Percentiles rank a stretch among this genome's conserved stretches.
phyloP scores from a whole-genome alignment of 1,140 invertebrate species.

The Diorhabda elongata region DNA sequence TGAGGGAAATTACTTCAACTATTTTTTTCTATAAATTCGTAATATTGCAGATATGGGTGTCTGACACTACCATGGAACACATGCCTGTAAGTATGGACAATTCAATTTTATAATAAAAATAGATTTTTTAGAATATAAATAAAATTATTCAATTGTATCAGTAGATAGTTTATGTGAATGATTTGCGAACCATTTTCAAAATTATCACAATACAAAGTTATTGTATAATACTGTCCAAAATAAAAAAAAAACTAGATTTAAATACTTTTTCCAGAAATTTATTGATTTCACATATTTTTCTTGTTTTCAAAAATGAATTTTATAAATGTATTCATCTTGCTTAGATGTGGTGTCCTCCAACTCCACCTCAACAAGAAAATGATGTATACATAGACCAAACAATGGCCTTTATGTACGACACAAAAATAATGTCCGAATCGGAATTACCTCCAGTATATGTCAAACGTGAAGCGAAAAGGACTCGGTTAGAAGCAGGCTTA shows the following conservation, averaged over 20 bases:
- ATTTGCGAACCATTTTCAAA: too few species aligned
- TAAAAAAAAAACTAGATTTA: too few species aligned
- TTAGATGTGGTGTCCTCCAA: constrained; percentile 93
- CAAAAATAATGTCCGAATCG: constrained; percentile 73
- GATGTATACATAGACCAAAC: constrained; percentile 89
- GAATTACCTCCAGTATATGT: constrained; percentile 82
- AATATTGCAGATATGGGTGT: constrained; percentile 60
- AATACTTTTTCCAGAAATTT: too few species aligned
- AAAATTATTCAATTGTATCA: too few species aligned
- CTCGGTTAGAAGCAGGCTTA: constrained; percentile 59
- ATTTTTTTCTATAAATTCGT: background rate
- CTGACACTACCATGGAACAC: constrained; percentile 63
- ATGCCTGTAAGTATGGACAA: constrained; percentile 67
- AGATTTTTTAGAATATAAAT: too few species aligned
- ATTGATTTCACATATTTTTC: too few species aligned
- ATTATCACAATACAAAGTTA: too few species aligned
- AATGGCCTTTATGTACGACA: constrained; percentile 80
- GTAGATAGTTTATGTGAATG: too few species aligned
- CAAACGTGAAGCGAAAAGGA: constrained; percentile 74
- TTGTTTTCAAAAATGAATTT: too few species aligned
- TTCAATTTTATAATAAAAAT: too few species aligned
- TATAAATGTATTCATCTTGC: too few species aligned
- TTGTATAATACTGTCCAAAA: too few species aligned
- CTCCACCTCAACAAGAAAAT: constrained; percentile 84
- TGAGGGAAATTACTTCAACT: background rate